Percentiles rank a stretch among this genome's conserved stretches.
phyloP scores from a whole-genome alignment of 1,140 invertebrate species.

The Temnothorax nylanderi region DNA sequence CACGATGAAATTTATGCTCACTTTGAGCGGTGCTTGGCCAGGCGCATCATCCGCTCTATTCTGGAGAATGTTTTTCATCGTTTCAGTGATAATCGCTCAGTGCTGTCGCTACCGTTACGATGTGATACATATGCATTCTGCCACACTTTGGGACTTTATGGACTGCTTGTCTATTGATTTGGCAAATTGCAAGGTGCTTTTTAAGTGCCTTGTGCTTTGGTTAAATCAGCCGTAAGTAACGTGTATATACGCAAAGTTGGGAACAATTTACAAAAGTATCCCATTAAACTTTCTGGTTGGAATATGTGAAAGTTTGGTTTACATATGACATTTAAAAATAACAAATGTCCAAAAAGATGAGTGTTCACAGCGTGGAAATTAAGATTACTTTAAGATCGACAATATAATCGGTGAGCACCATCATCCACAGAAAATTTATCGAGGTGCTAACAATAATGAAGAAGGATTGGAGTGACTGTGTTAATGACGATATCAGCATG shows the following conservation, averaged over 20 bases:
- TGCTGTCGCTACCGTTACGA: not conserved
- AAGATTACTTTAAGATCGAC: not conserved
- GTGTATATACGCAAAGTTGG: not conserved
- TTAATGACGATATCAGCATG: not conserved
- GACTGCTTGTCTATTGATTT: not conserved
- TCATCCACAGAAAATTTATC: not conserved
- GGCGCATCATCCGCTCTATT: not conserved
- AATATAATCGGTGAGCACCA: not conserved
- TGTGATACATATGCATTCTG: not conserved
- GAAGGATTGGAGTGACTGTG: not conserved
- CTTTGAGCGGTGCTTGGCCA: not conserved
- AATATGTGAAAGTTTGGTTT: conserved; percentile 1
- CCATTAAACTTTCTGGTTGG: no score
- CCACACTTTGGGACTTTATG: not conserved
- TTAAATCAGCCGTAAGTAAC: conserved; percentile 24
- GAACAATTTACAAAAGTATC: conserved; percentile 10
- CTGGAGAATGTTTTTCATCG: not conserved
- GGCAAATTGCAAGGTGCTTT: not conserved
- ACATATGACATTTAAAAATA: conserved; percentile 2
- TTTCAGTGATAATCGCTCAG: not conserved
- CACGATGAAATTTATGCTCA: conserved; percentile 1
- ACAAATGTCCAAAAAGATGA: not conserved
- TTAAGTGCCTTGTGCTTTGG: conserved; percentile 16
- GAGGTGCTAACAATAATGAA: not conserved
- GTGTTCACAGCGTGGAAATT: not conserved